Evolutionary conservation across 2,888 invertebrate genomes (phyloP).

Genomic region (Spilosoma lubricipeda): DNA sequence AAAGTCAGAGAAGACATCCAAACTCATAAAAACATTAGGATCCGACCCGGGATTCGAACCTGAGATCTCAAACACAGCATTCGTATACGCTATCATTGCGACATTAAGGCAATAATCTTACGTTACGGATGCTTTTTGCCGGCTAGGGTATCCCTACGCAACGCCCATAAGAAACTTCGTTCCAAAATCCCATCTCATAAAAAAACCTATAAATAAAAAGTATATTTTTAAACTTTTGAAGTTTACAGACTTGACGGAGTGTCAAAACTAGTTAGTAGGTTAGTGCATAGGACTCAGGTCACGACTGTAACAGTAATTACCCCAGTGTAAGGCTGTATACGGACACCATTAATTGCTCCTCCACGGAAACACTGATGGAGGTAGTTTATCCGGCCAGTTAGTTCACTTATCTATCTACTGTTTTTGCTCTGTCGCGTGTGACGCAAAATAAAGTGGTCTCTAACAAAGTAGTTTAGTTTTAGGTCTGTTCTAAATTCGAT

Average conservation of each 20-base stretch:
- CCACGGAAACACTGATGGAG: conserved; percentile 60
- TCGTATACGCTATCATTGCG: too few species aligned
- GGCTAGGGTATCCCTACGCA: too few species aligned
- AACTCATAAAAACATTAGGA: too few species aligned
- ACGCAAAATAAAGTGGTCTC: conserved; percentile 52
- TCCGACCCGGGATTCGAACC: too few species aligned
- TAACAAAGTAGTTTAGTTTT: conserved; percentile 51
- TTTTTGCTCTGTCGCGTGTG: conserved; percentile 49
- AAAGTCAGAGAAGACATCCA: too few species aligned
- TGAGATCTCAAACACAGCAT: too few species aligned
- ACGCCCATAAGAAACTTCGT: too few species aligned
- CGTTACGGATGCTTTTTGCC: too few species aligned
- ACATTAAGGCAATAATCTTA: too few species aligned
- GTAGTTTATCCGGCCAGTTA: conserved; percentile 62
- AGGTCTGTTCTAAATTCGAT: conserved; percentile 23
- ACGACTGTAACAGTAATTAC: conserved; percentile 62
- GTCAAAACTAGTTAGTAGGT: conserved; percentile 53
- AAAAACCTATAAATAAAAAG: neutral
- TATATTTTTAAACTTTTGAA: conserved; percentile 12
- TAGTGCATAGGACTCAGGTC: conserved; percentile 51
- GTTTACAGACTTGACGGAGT: conserved; percentile 33
- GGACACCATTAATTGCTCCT: conserved; percentile 65
- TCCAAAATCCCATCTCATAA: too few species aligned
- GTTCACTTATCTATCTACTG: conserved; percentile 52
- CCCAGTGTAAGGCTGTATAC: conserved; percentile 53